Evolutionary conservation across 2,113 vertebrate genomes (phyloP), one percentile per base, ranked within the genome.

Genomic region (Muntiacus reevesi): DNA sequence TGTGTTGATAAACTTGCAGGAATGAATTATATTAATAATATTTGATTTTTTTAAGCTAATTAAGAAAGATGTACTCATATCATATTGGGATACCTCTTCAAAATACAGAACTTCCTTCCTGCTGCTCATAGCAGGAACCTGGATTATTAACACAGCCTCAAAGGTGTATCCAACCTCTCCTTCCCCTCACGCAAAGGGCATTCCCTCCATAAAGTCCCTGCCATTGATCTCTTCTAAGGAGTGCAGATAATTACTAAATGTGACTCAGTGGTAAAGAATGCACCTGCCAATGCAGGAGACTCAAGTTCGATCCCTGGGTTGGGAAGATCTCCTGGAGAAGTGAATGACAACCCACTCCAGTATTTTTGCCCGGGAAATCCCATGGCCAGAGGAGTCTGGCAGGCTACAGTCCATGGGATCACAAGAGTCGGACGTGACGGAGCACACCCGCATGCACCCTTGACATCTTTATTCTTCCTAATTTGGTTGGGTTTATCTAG

Each of bases 91-190:
- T 21, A 93, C 50, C 21, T 47, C 81, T 81, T 59, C 28, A 50
- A 67, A 47, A 87, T 9, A 6, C 5, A 82, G 55, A 93, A 95
- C 96, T 97, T 94, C 71, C 43, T 95, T 62, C 54, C 81, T 47
- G 91, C 54, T 54, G 25, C 96, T 97, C 94, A 57, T 5, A 93
- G 11, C 28, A 52, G 33, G 79, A 97, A 97, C 84, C 74, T 55
- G 2, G 14, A 13, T 92, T 82, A 97, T 89, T 90, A 67, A 71
- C 54, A 95, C 88, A 83, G 59, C 60, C 94, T 88, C 76, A 67
- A 79, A 93, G 94, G 81, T 33, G 10, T 13, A 87, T 43, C 57
- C 57, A 90, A 82, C 82, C 27, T 82, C 62, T 83, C 71, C 74
- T 89, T 59, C 36, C 60, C 90, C 55, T 87, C 28, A 64, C 28